Percentiles rank a stretch among this genome's conserved stretches.
These are phyloP conservation scores for Falco cherrug DNA, from an alignment of 2,797 vertebrate species.

Conservation along the genomic window DNA sequence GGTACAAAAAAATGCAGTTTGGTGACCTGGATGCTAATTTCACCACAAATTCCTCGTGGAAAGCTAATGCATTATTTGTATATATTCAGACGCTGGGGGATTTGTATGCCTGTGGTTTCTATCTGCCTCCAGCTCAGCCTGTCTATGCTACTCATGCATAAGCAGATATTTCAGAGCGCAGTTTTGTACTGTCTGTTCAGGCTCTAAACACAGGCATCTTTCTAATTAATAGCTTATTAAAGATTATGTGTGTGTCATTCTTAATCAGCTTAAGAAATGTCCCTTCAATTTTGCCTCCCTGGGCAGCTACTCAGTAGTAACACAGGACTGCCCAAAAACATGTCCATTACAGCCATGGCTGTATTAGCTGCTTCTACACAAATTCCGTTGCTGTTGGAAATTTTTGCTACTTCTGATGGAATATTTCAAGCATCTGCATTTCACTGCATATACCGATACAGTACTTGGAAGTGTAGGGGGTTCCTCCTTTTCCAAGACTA, in stretches of 20 bases:
- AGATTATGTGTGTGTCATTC: not conserved
- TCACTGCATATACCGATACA: not conserved
- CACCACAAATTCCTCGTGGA: not conserved
- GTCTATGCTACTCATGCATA: not conserved
- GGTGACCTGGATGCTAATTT: constrained; percentile 47
- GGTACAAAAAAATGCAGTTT: not conserved
- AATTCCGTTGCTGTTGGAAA: not conserved
- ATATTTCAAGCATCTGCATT: not conserved
- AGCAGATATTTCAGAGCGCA: not conserved
- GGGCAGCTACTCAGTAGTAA: not conserved
- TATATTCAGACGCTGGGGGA: not conserved
- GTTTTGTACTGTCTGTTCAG: not conserved
- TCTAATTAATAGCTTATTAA: constrained; percentile 9
- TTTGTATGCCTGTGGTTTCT: not conserved
- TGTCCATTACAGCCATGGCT: not conserved
- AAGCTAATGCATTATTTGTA: constrained; percentile 28
- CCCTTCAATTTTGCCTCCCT: not conserved
- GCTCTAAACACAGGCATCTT: not conserved
- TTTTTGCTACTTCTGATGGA: not conserved
- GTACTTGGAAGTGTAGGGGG: not conserved
- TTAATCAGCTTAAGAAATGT: not conserved
- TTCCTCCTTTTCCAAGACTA: not conserved
- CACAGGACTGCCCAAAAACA: not conserved
- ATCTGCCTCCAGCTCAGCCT: not conserved
- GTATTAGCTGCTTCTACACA: not conserved